phyloP scores from a whole-genome alignment of 2,888 invertebrate genomes.

The Endomychus coccineus region DNA sequence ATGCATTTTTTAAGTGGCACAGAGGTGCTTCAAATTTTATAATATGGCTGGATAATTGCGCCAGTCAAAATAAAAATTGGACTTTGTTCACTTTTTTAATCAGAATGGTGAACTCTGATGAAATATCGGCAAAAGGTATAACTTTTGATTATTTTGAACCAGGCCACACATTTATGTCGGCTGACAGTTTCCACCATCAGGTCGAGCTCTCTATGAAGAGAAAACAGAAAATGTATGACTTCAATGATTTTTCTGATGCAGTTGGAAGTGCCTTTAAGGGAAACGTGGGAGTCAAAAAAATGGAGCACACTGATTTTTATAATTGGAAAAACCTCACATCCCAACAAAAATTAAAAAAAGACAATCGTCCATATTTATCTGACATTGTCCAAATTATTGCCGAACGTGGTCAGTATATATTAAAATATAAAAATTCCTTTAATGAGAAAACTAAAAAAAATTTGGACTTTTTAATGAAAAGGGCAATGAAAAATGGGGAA shows the following conservation, averaged over 20 bases:
- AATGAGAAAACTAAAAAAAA: conserved; percentile 1
- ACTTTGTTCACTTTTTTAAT: conserved; percentile 2
- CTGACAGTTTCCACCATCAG: conserved; percentile 12
- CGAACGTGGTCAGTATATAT: background rate
- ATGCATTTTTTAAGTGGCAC: conserved; percentile 23
- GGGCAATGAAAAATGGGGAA: no score
- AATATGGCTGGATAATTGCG: conserved; percentile 28
- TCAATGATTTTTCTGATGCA: conserved; percentile 13
- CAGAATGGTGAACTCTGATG: background rate
- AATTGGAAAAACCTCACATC: no score
- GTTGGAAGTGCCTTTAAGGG: no score
- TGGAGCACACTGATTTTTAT: no score
- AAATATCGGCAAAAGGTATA: conserved; percentile 1
- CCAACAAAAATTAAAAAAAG: conserved; percentile 1
- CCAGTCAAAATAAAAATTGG: conserved; percentile 16
- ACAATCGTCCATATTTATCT: conserved; percentile 1
- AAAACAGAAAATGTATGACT: conserved; percentile 11
- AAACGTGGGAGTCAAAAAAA: no score
- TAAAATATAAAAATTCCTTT: background rate
- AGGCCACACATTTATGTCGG: conserved; percentile 12
- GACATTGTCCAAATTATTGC: conserved; percentile 1
- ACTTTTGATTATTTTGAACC: conserved; percentile 12
- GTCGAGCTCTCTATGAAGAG: conserved; percentile 9
- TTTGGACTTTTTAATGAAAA: no score
- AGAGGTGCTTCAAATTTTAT: conserved; percentile 23